Evolutionary conservation across 92 coral and sea anemone species (phyloP).

Genomic region (Umimayanthus chanpuru): DNA sequence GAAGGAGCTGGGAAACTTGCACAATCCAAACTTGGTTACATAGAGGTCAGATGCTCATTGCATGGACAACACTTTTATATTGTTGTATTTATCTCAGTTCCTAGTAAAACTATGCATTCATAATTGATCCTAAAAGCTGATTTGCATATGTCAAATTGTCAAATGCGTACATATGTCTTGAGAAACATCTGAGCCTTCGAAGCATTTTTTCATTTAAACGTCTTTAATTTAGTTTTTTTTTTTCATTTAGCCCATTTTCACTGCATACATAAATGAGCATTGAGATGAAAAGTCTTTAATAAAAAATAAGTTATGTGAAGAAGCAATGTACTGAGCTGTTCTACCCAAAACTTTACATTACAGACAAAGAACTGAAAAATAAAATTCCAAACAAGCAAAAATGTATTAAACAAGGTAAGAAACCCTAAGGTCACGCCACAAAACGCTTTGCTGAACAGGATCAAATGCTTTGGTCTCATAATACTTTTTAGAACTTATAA

Average conservation of each 20-base stretch:
- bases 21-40: constrained; percentile 25
- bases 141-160: neutral
- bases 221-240: no score
- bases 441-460: neutral
- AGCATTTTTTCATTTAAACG: neutral
- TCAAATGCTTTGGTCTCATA: neutral
- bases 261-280: no score
- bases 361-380: no score
- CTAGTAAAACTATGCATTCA: neutral
- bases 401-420: neutral
- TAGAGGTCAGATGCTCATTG: neutral
- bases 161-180: neutral
- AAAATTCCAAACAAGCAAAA: no score
- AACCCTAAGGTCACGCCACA: neutral
- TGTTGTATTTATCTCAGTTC: neutral
- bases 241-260: no score
- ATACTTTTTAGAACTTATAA: neutral
- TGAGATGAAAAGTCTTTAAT: no score
- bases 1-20: constrained; percentile 59
- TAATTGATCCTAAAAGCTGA: neutral
- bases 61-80: neutral
- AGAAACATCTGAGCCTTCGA: neutral
- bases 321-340: no score
- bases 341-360: no score
- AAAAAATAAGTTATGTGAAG: no score